Conservation (phyloP, 1,140 invertebrate genomes). For the Leptinotarsa texana region DNA sequence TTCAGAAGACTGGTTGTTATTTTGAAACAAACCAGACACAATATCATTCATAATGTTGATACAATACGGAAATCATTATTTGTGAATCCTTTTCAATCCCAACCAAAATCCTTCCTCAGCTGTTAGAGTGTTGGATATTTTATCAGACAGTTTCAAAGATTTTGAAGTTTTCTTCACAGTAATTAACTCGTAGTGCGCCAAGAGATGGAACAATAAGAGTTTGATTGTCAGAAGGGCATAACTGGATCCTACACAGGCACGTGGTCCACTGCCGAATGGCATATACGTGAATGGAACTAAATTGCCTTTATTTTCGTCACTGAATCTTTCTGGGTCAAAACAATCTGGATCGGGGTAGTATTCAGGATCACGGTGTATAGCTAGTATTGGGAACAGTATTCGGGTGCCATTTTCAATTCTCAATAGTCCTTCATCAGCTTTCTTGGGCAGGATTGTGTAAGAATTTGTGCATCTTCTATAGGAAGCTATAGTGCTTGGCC, state of each 20-base stretch:
- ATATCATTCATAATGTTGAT: too few species aligned
- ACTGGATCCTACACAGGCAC: constrained; percentile 51
- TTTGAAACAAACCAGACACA: too few species aligned
- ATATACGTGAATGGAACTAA: constrained; percentile 54
- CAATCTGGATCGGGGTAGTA: constrained; percentile 59
- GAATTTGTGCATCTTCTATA: constrained; percentile 52
- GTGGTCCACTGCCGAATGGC: constrained; percentile 62
- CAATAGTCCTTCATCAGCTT: background rate
- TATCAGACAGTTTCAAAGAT: constrained; percentile 51
- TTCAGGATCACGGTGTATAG: constrained; percentile 59
- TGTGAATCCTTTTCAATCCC: background rate
- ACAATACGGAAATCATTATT: too few species aligned
- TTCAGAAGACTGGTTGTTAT: too few species aligned
- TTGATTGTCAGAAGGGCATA: constrained; percentile 66
- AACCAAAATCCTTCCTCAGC: constrained; percentile 53
- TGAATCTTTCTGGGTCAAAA: constrained; percentile 59
- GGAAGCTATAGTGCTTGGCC: constrained; percentile 57
- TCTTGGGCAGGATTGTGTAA: constrained; percentile 27
- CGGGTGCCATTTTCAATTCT: constrained; percentile 50
- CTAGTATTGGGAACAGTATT: constrained; percentile 50
- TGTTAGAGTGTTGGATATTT: constrained; percentile 48
- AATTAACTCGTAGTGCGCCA: constrained; percentile 36
- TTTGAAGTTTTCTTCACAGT: background rate
- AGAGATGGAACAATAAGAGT: constrained; percentile 55
- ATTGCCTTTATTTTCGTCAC: constrained; percentile 43